Base-by-base conservation (phyloP, 1,140 invertebrate genomes). In the Drosophila dunni region DNA sequence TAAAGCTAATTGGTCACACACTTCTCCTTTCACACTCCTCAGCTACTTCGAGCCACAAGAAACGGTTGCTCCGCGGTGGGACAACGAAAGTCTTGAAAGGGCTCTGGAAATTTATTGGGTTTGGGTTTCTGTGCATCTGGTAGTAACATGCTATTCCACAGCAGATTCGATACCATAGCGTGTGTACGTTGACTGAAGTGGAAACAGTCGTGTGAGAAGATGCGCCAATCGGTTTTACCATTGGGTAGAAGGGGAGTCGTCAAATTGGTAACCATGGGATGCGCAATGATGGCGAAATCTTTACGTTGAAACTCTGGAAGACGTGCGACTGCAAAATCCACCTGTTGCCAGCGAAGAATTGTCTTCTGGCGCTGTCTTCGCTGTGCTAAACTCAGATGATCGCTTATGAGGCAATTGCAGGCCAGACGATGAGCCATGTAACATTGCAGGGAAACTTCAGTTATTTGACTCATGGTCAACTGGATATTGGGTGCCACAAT, bases 201-300 rank as follows among this genome's bases (percentile, higher is more conserved):
- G 76, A 97, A 96, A 91, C 96, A 96, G 86, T 97, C 96, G 8
- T 92, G 91, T 1, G 95, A 94, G 42, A 96, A 93, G 80, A 94
- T 95, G 3, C 93, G 92, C 50, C 94, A 93, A 91, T 96, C 95
- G 0, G 92, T 84, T 0, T 79, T 63, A 20, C 93, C 94, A 61
- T 92, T 79, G 11, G 75, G 76, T 24, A 63, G 65, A 20, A 7
- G 80, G 10, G 93, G 94, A 13, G 94, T 78, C 0, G 11, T 75
- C 0, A 93, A n/a, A 40, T 94, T 81, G 3, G 68, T 61, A 0
- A 93, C 78, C 68, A 94, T 1, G 0, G 94, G 94, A 79, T 96
- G 95, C 4, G 92, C 75, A 5, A 96, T 93, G 0, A 96, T 94
- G 3, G 94, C 93, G 78, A 96, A 96, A 46, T 91, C 84, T 45